Percentiles rank a stretch among this genome's conserved stretches.
phyloP scores from a whole-genome alignment of 1,140 invertebrate species.

The Drosophila kepulauana region DNA sequence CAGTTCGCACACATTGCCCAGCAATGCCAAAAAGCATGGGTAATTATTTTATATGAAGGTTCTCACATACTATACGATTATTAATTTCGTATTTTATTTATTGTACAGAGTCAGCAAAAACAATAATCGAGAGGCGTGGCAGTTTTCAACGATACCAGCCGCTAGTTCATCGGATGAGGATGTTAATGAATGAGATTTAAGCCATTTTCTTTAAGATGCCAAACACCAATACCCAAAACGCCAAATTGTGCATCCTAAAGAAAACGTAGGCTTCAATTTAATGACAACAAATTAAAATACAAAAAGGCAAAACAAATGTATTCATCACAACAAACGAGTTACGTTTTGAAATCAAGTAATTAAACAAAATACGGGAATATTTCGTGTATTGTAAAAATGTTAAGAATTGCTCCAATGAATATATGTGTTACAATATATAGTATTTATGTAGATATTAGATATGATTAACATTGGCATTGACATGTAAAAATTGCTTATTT shows the following conservation, averaged over 20 bases:
- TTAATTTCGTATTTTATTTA: neutral
- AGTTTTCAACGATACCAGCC: constrained; percentile 88
- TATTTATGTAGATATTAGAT: constrained; percentile 36
- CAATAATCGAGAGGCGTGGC: constrained; percentile 87
- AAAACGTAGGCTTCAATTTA: constrained; percentile 68
- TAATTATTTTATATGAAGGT: constrained; percentile 51
- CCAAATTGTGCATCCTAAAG: constrained; percentile 68
- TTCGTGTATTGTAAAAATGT: constrained; percentile 18
- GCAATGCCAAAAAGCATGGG: constrained; percentile 88
- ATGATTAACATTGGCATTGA: constrained; percentile 45
- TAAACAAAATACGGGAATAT: neutral
- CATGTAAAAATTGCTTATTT: constrained; percentile 63
- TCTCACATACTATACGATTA: neutral
- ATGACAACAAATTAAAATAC: constrained; percentile 20
- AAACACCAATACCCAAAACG: constrained; percentile 26
- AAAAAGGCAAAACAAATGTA: constrained; percentile 22
- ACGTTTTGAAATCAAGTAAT: constrained; percentile 15
- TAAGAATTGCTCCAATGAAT: constrained; percentile 26
- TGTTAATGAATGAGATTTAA: constrained; percentile 85
- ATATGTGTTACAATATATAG: constrained; percentile 21
- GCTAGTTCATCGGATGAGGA: constrained; percentile 86
- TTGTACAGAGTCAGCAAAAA: constrained; percentile 85
- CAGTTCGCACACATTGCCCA: constrained; percentile 89
- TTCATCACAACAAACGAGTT: constrained; percentile 24
- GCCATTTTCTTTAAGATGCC: constrained; percentile 84